Conservation (phyloP, 2,888 invertebrate species). For the Tipula lateralis region DNA sequence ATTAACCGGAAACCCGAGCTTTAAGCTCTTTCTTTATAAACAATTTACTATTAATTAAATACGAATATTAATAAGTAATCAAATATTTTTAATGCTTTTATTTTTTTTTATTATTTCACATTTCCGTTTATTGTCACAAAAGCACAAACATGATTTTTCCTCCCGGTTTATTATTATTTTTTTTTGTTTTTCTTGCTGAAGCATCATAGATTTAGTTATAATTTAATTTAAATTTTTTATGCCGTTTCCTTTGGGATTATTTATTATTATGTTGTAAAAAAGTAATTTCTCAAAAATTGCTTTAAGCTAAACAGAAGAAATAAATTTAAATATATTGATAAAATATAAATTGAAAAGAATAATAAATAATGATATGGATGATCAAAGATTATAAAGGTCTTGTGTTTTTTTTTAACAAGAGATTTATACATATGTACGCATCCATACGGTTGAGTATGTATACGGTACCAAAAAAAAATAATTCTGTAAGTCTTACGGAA, state of each 20-base stretch:
- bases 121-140: background rate
- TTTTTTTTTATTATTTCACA: background rate
- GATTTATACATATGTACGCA: background rate
- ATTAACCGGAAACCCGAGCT: too few species aligned
- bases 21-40: too few species aligned
- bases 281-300: background rate
- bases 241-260: background rate
- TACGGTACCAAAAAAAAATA: background rate
- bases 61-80: background rate
- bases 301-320: background rate
- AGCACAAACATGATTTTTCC: background rate
- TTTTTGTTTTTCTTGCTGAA: background rate
- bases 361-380: background rate
- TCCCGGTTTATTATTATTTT: too few species aligned
- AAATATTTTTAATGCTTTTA: background rate
- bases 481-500: background rate
- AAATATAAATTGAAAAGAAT: background rate
- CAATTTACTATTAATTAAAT: too few species aligned
- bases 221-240: background rate
- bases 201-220: background rate
- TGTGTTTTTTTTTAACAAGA: background rate
- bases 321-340: background rate
- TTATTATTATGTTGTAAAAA: background rate
- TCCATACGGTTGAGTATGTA: background rate
- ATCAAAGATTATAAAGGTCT: background rate